Base-by-base conservation (phyloP, 2,888 invertebrate genomes). In the Myathropa florea region DNA sequence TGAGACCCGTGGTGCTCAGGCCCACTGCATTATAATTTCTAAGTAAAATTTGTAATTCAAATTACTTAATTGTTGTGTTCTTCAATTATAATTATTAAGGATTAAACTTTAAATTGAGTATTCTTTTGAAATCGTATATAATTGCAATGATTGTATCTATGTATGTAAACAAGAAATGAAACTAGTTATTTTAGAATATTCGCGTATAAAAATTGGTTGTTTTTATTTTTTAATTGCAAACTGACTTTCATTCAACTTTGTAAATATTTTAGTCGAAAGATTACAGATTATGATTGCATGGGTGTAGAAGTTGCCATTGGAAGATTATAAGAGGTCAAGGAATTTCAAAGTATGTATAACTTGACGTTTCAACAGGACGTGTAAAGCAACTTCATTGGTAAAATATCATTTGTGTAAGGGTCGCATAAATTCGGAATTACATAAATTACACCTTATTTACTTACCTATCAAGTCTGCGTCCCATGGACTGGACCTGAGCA, bases 51-150 rank as follows among this genome's bases (percentile, higher is more conserved):
- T 61, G 64, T 60, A 83, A 64, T 53, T 70, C 26, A 71, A 80
- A 63, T 72, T 26, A 82, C 71, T 81, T 72, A 76, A 65, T 76
- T 72, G 67, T 63, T 84, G 81, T 85, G 84, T 85, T 85, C 84
- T 85, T 68, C 9, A 24, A 39, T 73, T 71, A 59, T 67, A 33
- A 57, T 68, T 72, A 68, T 61, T 61, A 63, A 75, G 24, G 21
- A 59, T 10, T 57, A 70, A 36, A 46, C 60, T 67, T 77, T 59
- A 18, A 67, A 82, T 73, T 46, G 36, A 64, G 33, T 24, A 61
- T 77, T 77, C 68, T 73, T 75, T 80, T 80, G 75, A 80, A 65
- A 75, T 70, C 70, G 30, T 75, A 70, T 59, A 70, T 72, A 71
- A 72, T 33, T 72, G 84, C 84, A 85, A 85, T 85, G 76, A 46